Evolutionary conservation across 2,888 invertebrate species (phyloP).

Genomic region (Slavum lentiscoides): DNA sequence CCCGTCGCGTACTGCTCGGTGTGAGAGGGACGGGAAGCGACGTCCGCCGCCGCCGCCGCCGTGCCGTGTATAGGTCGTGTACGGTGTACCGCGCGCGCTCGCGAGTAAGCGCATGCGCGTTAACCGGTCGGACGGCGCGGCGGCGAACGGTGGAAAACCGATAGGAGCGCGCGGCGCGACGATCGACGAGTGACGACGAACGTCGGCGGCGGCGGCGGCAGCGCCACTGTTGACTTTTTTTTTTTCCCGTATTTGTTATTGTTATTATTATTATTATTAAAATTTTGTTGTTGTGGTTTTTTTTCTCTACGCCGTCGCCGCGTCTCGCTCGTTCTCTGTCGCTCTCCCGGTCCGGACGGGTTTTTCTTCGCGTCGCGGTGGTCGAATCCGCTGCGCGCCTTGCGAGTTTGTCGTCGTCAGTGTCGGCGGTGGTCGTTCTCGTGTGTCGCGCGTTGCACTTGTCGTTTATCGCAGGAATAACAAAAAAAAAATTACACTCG

Average conservation of each 20-base stretch:
- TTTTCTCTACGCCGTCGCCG: neutral
- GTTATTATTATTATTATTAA: slow-evolving; percentile 40
- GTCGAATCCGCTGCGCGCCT: neutral
- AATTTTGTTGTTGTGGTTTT: slow-evolving; percentile 10
- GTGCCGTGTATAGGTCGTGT: too few relatives aligned
- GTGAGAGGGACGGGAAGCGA: too few relatives aligned
- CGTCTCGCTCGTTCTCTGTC: neutral
- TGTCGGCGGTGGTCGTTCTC: too few relatives aligned
- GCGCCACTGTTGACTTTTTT: slow-evolving; percentile 41
- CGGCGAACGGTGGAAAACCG: neutral
- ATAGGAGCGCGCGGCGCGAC: neutral
- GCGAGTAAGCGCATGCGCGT: too few relatives aligned
- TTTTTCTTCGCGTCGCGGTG: neutral
- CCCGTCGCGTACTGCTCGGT: too few relatives aligned
- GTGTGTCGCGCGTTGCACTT: neutral
- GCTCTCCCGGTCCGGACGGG: neutral
- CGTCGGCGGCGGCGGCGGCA: neutral
- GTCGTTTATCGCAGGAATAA: neutral
- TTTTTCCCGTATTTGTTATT: slow-evolving; percentile 31
- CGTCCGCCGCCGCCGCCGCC: neutral
- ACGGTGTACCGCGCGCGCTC: too few relatives aligned
- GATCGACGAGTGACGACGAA: neutral
- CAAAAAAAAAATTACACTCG: too few relatives aligned
- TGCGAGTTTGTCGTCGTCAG: neutral
- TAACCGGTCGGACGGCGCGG: neutral